These are phyloP conservation scores for Leptoteleia sp. DNA, from an alignment of 1,140 invertebrate species.

Conservation along the genomic window DNA sequence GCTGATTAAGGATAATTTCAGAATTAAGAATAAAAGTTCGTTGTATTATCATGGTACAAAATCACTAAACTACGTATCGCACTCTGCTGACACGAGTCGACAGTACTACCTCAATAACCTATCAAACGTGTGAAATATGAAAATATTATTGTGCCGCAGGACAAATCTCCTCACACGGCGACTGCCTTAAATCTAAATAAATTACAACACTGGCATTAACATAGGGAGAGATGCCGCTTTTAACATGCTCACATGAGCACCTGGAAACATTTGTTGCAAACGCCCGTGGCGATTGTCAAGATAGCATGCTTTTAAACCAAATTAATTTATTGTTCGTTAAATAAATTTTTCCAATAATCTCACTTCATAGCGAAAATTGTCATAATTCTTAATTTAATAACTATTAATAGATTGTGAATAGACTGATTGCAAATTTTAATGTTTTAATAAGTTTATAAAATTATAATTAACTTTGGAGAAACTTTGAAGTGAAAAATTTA, in stretches of 20 bases:
- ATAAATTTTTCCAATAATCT: constrained; percentile 39
- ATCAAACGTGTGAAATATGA: constrained; percentile 49
- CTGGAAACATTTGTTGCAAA: constrained; percentile 65
- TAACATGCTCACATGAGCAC: constrained; percentile 54
- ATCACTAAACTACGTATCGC: constrained; percentile 21
- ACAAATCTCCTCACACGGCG: constrained; percentile 64
- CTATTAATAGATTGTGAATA: constrained; percentile 13
- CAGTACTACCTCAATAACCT: constrained; percentile 49
- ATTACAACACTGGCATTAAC: constrained; percentile 71
- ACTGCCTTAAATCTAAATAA: constrained; percentile 73
- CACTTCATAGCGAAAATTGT: constrained; percentile 10
- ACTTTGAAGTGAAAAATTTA: too few relatives aligned
- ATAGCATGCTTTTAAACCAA: constrained; percentile 50
- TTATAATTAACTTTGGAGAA: too few relatives aligned
- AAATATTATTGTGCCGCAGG: constrained; percentile 63
- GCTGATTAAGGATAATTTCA: too few relatives aligned
- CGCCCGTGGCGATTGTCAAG: constrained; percentile 52
- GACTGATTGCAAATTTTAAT: neutral
- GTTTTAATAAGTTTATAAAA: too few relatives aligned
- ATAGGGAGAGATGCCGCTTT: constrained; percentile 69
- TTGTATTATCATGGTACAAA: too few relatives aligned
- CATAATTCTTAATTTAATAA: constrained; percentile 1
- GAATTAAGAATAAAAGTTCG: too few relatives aligned
- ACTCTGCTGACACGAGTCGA: constrained; percentile 44
- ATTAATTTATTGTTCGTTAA: constrained; percentile 49